phyloP scores from a whole-genome alignment of 2,113 vertebrate species.

The Sclerurus mexicanus region DNA sequence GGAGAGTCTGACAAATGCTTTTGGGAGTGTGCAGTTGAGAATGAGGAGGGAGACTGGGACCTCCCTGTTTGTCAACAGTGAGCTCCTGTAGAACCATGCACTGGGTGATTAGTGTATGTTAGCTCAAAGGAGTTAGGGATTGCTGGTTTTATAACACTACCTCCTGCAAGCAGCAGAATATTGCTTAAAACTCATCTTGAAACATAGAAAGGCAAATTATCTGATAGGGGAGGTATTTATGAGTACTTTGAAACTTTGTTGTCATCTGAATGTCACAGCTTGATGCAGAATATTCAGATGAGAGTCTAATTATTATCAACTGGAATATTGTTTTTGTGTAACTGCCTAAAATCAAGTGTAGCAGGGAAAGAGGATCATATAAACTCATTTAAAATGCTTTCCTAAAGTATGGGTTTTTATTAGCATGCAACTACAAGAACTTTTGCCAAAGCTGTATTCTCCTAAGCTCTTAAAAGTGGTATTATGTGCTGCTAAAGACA shows the following conservation, averaged over 20 bases:
- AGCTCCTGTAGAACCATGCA: not conserved
- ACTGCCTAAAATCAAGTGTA: not conserved
- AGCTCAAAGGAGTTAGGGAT: not conserved
- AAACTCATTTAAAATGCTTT: not conserved
- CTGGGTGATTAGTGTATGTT: not conserved
- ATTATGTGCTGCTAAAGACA: not conserved
- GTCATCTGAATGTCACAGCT: not conserved
- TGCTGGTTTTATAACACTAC: not conserved
- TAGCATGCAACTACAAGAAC: not conserved
- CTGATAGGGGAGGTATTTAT: not conserved
- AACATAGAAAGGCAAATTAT: not conserved
- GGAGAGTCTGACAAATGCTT: conserved; percentile 30
- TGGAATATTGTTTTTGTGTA: accelerated
- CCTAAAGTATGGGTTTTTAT: not conserved
- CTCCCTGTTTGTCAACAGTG: conserved; percentile 52
- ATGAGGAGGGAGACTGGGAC: not conserved
- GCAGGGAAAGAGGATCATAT: not conserved
- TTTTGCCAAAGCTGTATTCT: not conserved
- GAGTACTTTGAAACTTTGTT: not conserved
- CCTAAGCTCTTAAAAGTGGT: not conserved
- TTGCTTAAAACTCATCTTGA: not conserved
- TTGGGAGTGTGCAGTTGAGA: conserved; percentile 11
- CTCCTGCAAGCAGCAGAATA: not conserved
- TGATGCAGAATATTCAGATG: not conserved
- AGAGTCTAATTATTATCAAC: not conserved